Base-by-base conservation (phyloP, 1,140 invertebrate species). In the Aphaenogaster ashmeadi region DNA sequence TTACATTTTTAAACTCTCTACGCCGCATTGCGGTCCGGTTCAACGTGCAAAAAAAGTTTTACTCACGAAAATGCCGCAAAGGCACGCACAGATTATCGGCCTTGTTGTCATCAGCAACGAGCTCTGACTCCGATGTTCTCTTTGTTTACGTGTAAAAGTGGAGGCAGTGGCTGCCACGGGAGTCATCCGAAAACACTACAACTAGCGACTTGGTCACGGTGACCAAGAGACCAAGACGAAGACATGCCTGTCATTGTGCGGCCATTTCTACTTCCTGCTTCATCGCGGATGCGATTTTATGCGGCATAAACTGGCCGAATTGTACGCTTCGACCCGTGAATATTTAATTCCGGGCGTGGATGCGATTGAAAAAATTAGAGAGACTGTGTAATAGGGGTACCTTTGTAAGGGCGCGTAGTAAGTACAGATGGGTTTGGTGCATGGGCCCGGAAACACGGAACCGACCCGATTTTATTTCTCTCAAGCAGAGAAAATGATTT, bases 121-220 rank as follows among this genome's bases (percentile, higher is more conserved):
- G 88, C 89, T 92, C 91, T 94, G 91, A 94, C 91, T 93, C 90
- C 92, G 91, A 91, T 95, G 89, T 94, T 92, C 92, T 94, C 88
- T 92, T 92, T 95, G 89, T 94, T 94, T 94, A 93, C 89, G 87
- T 88, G 90, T 92, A 86, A 93, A 94, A 95, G 86, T 92, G 92
- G 95, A 94, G 92, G 94, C 95, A 90, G 94, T 95, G 91, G 95
- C 95, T 94, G 95, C 95, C 83, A 95, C 94, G 87, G 95, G 95
- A 88, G 92, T 94, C 92, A 95, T 95, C 94, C 90, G 95, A 92
- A 95, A 95, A 94, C 93, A 94, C 87, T 83, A 94, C 92, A 92
- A 87, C 91, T 88, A 95, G 38, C 41, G 36, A 44, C 64, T 44
- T 92, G 92, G 92, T 92, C 91, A 71, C 83, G 93, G 60, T 87